A percentile compares a stretch with the other conserved stretches of the same genome.
Evolutionary conservation across 2,113 vertebrate genomes (phyloP).

Genomic region (Prietella phreatophila): DNA sequence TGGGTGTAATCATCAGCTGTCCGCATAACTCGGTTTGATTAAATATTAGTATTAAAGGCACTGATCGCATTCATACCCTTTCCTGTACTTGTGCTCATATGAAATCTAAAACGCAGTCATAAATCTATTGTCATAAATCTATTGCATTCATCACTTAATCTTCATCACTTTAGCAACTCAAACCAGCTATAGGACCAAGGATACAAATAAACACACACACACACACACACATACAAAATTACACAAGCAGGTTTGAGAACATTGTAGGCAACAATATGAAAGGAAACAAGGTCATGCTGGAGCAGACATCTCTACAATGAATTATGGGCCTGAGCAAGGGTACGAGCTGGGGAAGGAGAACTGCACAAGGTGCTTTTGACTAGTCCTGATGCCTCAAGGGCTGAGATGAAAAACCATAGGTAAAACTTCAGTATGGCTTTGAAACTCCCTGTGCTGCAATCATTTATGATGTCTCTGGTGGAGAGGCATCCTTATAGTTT

Average conservation of each 20-base stretch:
- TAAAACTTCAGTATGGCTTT: conserved; percentile 71
- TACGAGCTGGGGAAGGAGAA: conserved; percentile 66
- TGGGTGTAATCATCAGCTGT: background rate
- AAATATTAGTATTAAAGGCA: background rate
- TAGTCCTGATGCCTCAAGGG: conserved; percentile 67
- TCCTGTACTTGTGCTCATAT: background rate
- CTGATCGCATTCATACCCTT: background rate
- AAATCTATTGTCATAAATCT: background rate
- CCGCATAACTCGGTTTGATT: background rate
- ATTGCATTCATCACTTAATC: too few species aligned
- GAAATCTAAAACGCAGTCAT: background rate
- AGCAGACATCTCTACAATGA: conserved; percentile 70
- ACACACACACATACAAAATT: background rate
- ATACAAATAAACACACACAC: background rate
- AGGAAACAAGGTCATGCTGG: conserved; percentile 52
- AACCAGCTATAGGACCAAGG: background rate
- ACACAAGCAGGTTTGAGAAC: conserved; percentile 51
- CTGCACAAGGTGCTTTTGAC: conserved; percentile 75
- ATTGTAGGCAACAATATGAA: conserved; percentile 57
- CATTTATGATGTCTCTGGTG: conserved; percentile 17
- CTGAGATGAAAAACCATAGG: conserved; percentile 68
- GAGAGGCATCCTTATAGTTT: background rate
- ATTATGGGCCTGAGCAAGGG: conserved; percentile 62
- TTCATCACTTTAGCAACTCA: background rate
- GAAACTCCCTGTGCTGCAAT: conserved; percentile 18